phyloP scores from a whole-genome alignment of 2,797 vertebrate species.

The Decapterus maruadsi region DNA sequence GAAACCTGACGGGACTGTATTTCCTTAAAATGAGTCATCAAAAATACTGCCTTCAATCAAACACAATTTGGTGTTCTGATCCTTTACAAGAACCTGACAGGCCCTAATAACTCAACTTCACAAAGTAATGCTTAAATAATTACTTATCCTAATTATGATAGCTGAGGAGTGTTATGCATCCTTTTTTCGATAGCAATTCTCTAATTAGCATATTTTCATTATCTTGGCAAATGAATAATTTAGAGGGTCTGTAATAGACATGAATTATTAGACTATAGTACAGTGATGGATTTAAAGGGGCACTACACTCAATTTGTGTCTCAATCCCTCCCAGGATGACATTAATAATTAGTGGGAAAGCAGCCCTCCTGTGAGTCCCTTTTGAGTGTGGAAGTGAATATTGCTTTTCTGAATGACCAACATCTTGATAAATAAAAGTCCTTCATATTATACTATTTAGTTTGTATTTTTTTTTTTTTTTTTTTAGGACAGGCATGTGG shows the following conservation, averaged over 20 bases:
- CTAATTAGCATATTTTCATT: conserved; percentile 95
- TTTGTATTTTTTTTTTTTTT: background rate
- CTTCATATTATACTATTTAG: conserved; percentile 3
- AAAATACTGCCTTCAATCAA: conserved; percentile 68
- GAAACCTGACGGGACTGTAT: conserved; percentile 44
- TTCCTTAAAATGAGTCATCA: conserved; percentile 73
- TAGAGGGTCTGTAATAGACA: conserved; percentile 86
- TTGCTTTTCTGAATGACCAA: conserved; percentile 23
- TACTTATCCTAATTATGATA: conserved; percentile 90
- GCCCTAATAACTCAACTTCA: conserved; percentile 87
- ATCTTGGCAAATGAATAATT: conserved; percentile 92
- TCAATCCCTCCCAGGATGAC: conserved; percentile 80
- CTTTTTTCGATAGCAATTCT: conserved; percentile 87
- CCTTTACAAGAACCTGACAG: conserved; percentile 67
- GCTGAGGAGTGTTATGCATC: conserved; percentile 88
- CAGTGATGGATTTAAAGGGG: conserved; percentile 87
- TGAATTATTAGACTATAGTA: conserved; percentile 85
- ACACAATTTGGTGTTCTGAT: conserved; percentile 63
- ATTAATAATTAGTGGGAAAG: conserved; percentile 82
- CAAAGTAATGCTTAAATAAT: conserved; percentile 91
- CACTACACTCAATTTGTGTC: conserved; percentile 84
- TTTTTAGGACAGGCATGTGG: background rate
- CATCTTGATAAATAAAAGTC: conserved; percentile 20
- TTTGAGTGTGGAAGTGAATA: conserved; percentile 40
- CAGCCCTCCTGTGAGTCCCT: conserved; percentile 29